Evolutionary conservation across 2,888 invertebrate genomes (phyloP).

Genomic region (Operophtera brumata): DNA sequence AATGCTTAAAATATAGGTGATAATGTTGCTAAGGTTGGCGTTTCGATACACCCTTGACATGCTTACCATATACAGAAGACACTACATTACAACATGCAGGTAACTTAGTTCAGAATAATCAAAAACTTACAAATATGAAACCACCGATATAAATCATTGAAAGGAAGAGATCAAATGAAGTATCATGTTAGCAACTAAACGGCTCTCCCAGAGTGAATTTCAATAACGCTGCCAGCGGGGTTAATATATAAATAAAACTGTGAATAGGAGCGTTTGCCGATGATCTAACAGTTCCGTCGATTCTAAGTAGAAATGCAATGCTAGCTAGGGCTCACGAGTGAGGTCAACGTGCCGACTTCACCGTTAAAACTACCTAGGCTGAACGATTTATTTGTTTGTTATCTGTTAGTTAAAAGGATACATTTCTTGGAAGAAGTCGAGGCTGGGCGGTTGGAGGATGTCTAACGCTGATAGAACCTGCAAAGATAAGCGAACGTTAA

Average conservation of each 20-base stretch:
- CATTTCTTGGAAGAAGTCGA: slow-evolving; percentile 99
- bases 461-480: slow-evolving; percentile 99
- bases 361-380: slow-evolving; percentile 46
- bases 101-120: background rate
- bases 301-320: slow-evolving; percentile 47
- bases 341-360: slow-evolving; percentile 51
- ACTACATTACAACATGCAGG: slow-evolving; percentile 26
- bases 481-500: slow-evolving; percentile 54
- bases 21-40: slow-evolving; percentile 16
- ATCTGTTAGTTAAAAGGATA: slow-evolving; percentile 85
- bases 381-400: slow-evolving; percentile 40
- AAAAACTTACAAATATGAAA: background rate
- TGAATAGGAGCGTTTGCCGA: slow-evolving; percentile 34
- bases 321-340: slow-evolving; percentile 43
- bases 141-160: background rate
- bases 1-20: slow-evolving; percentile 9
- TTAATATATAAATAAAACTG: slow-evolving; percentile 42
- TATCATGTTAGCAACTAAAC: slow-evolving; percentile 34
- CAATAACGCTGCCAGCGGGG: slow-evolving; percentile 25
- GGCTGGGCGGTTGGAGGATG: slow-evolving; percentile 98
- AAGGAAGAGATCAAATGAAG: background rate
- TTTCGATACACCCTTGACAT: slow-evolving; percentile 26
- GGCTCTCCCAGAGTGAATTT: slow-evolving; percentile 41
- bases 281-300: slow-evolving; percentile 39
- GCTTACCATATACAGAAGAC: slow-evolving; percentile 21